Percentiles rank a stretch among this genome's conserved stretches.
Evolutionary conservation across 2,888 invertebrate species (phyloP).

Genomic region (Coremacera marginata): DNA sequence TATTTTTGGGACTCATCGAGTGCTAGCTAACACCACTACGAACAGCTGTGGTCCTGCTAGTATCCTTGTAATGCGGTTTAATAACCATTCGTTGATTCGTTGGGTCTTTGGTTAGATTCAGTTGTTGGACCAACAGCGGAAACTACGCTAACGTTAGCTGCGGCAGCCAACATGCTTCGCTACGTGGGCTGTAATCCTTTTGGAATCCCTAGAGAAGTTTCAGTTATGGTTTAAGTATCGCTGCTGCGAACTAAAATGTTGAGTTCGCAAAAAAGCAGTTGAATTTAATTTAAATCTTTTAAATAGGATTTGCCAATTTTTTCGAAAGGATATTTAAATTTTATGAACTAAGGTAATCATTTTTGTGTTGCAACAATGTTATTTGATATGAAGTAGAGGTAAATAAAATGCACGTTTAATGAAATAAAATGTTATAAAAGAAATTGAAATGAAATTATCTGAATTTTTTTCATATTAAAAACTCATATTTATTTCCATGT

Average conservation of each 20-base stretch:
- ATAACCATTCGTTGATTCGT: conserved; percentile 17
- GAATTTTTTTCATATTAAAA: too few species aligned
- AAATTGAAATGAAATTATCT: too few species aligned
- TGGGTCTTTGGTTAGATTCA: background rate
- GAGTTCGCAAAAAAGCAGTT: background rate
- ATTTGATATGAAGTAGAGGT: too few species aligned
- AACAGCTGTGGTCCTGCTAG: conserved; percentile 31
- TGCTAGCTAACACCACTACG: background rate
- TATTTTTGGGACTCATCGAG: background rate
- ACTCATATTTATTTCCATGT: too few species aligned
- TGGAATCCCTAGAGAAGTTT: background rate
- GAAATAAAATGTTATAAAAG: too few species aligned
- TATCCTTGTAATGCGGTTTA: conserved; percentile 35
- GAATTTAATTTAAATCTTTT: conserved; percentile 1
- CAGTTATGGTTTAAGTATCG: background rate
- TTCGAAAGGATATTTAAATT: background rate
- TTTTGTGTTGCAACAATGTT: too few species aligned
- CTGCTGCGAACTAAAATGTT: background rate
- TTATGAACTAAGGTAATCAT: background rate
- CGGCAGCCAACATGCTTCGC: background rate
- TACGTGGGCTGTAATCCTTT: background rate
- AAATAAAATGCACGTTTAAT: too few species aligned
- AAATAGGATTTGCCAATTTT: background rate
- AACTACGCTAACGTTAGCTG: background rate
- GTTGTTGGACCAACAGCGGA: background rate